phyloP scores from a whole-genome alignment of 2,797 vertebrate genomes.

The Lutjanus campechanus region DNA sequence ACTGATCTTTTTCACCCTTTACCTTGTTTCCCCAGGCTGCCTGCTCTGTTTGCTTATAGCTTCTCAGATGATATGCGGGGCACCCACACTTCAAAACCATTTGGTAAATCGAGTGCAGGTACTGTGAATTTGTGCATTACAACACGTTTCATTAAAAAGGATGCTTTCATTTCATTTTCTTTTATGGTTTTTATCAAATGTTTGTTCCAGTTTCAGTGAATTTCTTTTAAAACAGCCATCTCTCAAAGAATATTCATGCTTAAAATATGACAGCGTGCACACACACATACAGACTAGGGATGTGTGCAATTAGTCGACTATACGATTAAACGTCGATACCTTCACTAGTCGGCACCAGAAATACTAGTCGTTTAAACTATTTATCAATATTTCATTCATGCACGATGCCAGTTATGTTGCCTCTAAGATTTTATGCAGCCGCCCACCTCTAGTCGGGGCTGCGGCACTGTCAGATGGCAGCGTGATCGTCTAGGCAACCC shows the following conservation, averaged over 20 bases:
- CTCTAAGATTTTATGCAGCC: too few species aligned
- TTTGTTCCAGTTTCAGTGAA: slow-evolving; percentile 9
- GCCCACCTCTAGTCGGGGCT: too few species aligned
- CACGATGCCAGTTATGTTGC: too few species aligned
- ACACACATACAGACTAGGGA: not conserved
- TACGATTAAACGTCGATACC: too few species aligned
- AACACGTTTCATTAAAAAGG: slow-evolving; percentile 14
- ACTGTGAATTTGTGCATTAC: slow-evolving; percentile 10
- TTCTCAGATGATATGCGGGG: slow-evolving; percentile 25
- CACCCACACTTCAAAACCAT: slow-evolving; percentile 17
- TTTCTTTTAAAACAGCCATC: not conserved
- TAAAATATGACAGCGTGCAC: not conserved
- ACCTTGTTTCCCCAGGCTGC: slow-evolving; percentile 37
- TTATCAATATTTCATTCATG: too few species aligned
- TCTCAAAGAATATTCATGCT: not conserved
- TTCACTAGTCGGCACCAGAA: too few species aligned
- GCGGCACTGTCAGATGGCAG: too few species aligned
- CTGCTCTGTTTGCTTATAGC: slow-evolving; percentile 43
- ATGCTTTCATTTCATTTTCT: slow-evolving; percentile 5
- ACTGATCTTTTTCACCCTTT: slow-evolving; percentile 26
- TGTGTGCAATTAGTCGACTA: too few species aligned
- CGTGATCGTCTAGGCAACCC: too few species aligned
- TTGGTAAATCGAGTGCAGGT: not conserved
- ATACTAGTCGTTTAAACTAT: too few species aligned
- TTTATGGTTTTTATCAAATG: not conserved